phyloP scores from a whole-genome alignment of 2,888 invertebrate species.

The Coelogynopora nodosa region DNA sequence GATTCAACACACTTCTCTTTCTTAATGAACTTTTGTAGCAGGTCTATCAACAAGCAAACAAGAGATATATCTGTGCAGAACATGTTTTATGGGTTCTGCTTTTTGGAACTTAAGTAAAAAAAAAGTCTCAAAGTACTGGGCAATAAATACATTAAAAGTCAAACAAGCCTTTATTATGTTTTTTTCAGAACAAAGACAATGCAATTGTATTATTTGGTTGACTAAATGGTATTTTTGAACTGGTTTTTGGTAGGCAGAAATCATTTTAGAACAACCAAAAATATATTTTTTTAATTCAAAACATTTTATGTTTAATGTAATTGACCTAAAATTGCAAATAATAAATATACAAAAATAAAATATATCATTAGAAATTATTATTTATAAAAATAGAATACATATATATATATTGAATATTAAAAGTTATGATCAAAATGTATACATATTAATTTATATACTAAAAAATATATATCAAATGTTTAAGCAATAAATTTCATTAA shows the following conservation, averaged over 20 bases:
- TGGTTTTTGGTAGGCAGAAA: constrained; percentile 14
- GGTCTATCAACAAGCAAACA: constrained; percentile 1
- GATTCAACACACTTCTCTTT: neutral
- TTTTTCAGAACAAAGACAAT: neutral
- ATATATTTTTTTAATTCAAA: no score
- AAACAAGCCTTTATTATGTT: neutral
- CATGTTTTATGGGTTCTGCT: neutral
- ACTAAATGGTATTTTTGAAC: constrained; percentile 21
- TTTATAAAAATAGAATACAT: no score
- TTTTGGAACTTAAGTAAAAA: constrained; percentile 23
- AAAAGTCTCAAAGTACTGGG: constrained; percentile 20
- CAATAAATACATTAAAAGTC: neutral
- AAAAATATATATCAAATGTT: no score
- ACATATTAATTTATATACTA: no score
- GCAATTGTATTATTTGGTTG: constrained; percentile 3
- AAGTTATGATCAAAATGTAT: no score
- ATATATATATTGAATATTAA: no score
- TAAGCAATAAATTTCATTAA: no score
- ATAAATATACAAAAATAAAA: no score
- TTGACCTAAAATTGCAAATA: no score
- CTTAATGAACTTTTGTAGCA: constrained; percentile 31
- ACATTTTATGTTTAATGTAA: no score
- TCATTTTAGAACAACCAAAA: no score
- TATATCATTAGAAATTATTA: no score
- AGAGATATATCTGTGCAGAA: constrained; percentile 7